Percentiles rank a stretch among this genome's conserved stretches.
Conservation (phyloP, 1,140 invertebrate genomes). For the Mizuhopecten yessoensis region DNA sequence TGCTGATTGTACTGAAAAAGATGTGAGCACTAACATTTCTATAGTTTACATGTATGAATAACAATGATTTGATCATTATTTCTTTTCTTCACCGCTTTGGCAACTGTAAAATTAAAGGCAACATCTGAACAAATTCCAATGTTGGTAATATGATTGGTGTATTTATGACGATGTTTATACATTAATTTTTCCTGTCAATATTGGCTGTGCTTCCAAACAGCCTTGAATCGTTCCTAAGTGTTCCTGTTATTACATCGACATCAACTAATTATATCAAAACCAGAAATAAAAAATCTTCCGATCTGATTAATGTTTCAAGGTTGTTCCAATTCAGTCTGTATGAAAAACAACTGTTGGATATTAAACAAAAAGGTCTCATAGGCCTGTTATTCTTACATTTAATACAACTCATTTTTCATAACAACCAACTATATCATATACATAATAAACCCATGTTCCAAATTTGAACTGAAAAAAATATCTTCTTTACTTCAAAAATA, state of each 20-base stretch:
- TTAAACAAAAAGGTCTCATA: neutral
- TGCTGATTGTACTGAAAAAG: neutral
- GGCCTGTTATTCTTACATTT: neutral
- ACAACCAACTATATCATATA: too few relatives aligned
- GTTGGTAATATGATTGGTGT: neutral
- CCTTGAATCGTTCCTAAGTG: slow-evolving; percentile 17
- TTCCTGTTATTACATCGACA: neutral
- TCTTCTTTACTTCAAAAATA: too few relatives aligned
- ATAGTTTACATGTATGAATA: slow-evolving; percentile 17
- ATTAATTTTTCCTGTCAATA: neutral
- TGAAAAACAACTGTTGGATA: too few relatives aligned
- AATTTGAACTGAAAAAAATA: too few relatives aligned
- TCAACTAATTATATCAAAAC: neutral
- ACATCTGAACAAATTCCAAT: neutral
- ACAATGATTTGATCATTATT: slow-evolving; percentile 6
- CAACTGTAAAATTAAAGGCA: neutral
- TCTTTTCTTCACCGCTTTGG: neutral
- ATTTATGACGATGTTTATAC: slow-evolving; percentile 1
- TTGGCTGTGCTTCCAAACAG: neutral
- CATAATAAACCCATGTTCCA: too few relatives aligned
- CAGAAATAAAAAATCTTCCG: neutral
- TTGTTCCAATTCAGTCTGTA: neutral
- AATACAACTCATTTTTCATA: neutral
- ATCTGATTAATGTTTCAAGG: slow-evolving; percentile 10
- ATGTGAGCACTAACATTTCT: neutral